Evolutionary conservation across 2,888 invertebrate species (phyloP).

Genomic region (Sarcophaga carnaria): DNA sequence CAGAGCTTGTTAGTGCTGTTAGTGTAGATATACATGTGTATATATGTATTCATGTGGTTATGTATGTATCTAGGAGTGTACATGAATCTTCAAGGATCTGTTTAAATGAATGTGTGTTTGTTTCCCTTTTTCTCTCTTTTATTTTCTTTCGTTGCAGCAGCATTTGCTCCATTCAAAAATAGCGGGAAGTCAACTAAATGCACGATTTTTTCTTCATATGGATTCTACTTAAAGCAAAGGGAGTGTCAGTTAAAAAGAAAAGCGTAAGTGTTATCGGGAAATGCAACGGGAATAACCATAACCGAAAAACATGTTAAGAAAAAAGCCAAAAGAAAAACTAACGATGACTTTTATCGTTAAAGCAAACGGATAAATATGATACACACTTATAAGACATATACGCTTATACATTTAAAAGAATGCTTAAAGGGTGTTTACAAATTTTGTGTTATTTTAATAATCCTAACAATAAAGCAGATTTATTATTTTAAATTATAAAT

Average conservation of each 20-base stretch:
- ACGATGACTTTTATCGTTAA: slow-evolving; percentile 56
- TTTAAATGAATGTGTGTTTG: neutral
- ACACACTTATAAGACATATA: neutral
- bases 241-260: neutral
- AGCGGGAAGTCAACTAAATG: slow-evolving; percentile 52
- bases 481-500: too few species aligned
- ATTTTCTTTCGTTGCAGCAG: too few species aligned
- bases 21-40: neutral
- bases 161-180: slow-evolving; percentile 5
- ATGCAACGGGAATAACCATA: neutral
- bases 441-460: neutral
- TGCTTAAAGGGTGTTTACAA: neutral
- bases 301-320: neutral
- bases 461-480: too few species aligned
- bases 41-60: neutral
- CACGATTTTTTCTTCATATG: slow-evolving; percentile 22
- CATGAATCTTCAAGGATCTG: neutral
- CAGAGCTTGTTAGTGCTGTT: neutral
- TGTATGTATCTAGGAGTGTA: neutral
- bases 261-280: slow-evolving; percentile 30
- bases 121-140: neutral
- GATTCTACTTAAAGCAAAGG: neutral
- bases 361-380: slow-evolving; percentile 52
- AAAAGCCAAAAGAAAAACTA: slow-evolving; percentile 19
- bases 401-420: neutral